Evolutionary conservation across 2,888 invertebrate genomes (phyloP).

Genomic region (Coelogynopora nodosa): DNA sequence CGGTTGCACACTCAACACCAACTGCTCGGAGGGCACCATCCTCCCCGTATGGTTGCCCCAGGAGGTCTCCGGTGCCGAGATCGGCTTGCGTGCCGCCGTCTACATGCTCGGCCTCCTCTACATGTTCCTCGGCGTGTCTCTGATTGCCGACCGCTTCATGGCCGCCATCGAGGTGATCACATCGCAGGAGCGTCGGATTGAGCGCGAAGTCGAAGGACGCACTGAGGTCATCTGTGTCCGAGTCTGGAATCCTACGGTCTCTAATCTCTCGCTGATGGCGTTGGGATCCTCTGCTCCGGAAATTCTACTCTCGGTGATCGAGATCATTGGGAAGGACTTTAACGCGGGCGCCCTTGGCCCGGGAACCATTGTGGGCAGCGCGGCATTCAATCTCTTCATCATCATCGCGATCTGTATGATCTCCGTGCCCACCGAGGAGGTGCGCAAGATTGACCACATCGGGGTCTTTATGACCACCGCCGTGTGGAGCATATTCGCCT

Average conservation of each 20-base stretch:
- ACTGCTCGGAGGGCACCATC: constrained; percentile 78
- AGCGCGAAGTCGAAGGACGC: constrained; percentile 68
- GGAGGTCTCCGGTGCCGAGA: constrained; percentile 65
- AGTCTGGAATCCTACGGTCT: constrained; percentile 97
- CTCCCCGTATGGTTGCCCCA: constrained; percentile 84
- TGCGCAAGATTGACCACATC: constrained; percentile 87
- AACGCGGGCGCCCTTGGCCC: constrained; percentile 94
- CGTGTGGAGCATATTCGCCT: constrained; percentile 94
- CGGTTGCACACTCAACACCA: constrained; percentile 20
- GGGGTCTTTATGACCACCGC: constrained; percentile 96
- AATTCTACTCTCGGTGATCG: constrained; percentile 91
- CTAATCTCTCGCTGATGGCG: constrained; percentile 96
- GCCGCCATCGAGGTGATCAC: constrained; percentile 98
- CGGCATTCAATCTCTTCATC: constrained; percentile 95
- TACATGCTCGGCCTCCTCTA: constrained; percentile 86
- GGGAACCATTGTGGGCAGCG: constrained; percentile 95
- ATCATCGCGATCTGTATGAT: constrained; percentile 89
- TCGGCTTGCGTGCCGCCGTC: constrained; percentile 77
- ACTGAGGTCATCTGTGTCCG: constrained; percentile 82
- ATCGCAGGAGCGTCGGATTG: constrained; percentile 86
- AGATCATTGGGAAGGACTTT: constrained; percentile 80
- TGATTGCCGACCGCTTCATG: constrained; percentile 98
- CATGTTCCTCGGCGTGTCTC: constrained; percentile 95
- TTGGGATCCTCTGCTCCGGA: constrained; percentile 96
- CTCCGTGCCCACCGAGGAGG: constrained; percentile 84